Percentiles rank a stretch among this genome's conserved stretches.
These are phyloP conservation scores for Morus bassanus DNA, from an alignment of 2,797 vertebrate species.

Conservation along the genomic window DNA sequence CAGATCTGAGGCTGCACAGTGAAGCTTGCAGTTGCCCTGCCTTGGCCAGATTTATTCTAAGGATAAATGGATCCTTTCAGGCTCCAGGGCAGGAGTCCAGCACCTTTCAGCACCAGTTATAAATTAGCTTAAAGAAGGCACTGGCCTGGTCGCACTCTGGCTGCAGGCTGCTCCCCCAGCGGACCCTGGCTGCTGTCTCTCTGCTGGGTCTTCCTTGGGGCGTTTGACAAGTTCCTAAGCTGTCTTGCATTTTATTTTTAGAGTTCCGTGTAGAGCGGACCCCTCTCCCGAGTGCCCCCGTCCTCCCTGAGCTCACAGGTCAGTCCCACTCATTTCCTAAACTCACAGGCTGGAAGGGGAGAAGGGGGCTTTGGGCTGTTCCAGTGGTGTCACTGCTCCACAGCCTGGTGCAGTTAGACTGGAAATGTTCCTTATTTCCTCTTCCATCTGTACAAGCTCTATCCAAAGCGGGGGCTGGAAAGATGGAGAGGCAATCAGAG, in stretches of 20 bases:
- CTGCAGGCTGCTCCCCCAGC: conserved; percentile 16
- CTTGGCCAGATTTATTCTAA: not conserved
- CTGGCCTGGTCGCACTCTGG: not conserved
- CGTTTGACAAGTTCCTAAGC: conserved; percentile 79
- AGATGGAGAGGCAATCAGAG: not conserved
- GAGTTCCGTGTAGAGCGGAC: conserved; percentile 99
- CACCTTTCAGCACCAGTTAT: conserved; percentile 57
- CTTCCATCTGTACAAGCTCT: not conserved
- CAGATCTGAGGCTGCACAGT: not conserved
- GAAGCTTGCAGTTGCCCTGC: not conserved
- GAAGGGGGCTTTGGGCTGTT: conserved; percentile 60
- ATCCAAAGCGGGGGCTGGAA: not conserved
- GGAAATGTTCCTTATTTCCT: conserved; percentile 41
- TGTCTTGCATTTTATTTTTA: conserved; percentile 97
- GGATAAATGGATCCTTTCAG: not conserved
- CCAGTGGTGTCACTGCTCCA: conserved; percentile 3
- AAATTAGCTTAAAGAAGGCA: conserved; percentile 8
- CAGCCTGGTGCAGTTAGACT: not conserved
- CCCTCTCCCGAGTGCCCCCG: conserved; percentile 99
- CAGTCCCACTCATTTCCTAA: conserved; percentile 85
- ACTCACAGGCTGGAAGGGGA: conserved; percentile 81
- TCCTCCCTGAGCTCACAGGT: conserved; percentile 99
- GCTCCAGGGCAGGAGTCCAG: conserved; percentile 15
- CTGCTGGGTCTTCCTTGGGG: not conserved
- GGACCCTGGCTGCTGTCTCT: not conserved